Evolutionary conservation across 2,113 vertebrate genomes (phyloP), one percentile per base, ranked within the genome.

Genomic region (Campylorhamphus procurvoides): DNA sequence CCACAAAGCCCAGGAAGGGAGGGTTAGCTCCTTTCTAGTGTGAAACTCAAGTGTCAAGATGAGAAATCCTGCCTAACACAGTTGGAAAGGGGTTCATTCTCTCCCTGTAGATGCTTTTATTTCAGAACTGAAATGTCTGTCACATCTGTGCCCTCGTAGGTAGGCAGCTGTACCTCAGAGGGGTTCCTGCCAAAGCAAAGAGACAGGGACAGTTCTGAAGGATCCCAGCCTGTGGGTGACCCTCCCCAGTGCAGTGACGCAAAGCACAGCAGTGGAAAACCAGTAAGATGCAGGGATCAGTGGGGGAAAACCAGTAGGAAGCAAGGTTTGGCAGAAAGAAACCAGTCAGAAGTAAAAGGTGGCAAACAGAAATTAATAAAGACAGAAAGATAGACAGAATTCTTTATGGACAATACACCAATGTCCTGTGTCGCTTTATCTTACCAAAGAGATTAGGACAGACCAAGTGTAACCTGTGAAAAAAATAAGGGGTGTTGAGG

Each of bases 401-500:
- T 9, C 15, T 6, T 55, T 39, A 55, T 0, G 3, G 59, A 58
- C 22, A 56, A 33, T 3, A 47, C 13, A 12, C 7, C 4, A 86
- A 5, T 8, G 1, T 74, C 22, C 35, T 39, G 15, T 2, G 2
- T 5, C 10, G 7, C 35, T 72, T 72, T 33, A 33, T 29, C 18
- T 89, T 49, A 49, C 9, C 1, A 2, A 31, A 68, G 25, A 17
- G n/a, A n/a, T 14, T 66, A 25, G 19, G 50, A 28, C 17, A 83
- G 63, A 46, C 2, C 0, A 2, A 59, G 6, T 12, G 7, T 47
- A 76, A 60, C 4, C 6, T 18, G 7, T 3, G 3, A 40, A 62
- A 25, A 73, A 85, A 76, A 49, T 25, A 28, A 49, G 3, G 18
- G 23, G 27, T n/a, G 3, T 7, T 83, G 31, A 64, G 14, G 33